Conservation (phyloP, 2,113 vertebrate species). For the Varanus salvator region DNA sequence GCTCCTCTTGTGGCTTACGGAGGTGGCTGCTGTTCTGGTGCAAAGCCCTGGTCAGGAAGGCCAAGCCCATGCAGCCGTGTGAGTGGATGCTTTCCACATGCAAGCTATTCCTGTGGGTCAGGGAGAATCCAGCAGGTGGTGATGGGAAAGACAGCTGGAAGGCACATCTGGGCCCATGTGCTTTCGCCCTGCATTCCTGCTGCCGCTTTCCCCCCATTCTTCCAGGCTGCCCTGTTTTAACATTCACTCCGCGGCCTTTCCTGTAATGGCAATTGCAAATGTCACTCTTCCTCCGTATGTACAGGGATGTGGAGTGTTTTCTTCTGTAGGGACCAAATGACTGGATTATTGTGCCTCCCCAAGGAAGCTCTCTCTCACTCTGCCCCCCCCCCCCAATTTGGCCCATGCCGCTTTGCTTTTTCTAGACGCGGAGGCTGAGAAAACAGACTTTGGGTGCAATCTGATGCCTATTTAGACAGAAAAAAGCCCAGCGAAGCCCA, state of each 20-base stretch:
- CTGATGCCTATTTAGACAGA: too few relatives aligned
- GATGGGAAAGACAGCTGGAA: conserved; percentile 42
- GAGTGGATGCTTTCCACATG: not conserved
- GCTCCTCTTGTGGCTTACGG: not conserved
- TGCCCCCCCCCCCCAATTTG: fast-evolving
- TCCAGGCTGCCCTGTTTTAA: not conserved
- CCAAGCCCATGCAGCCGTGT: conserved; percentile 31
- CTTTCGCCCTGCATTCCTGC: conserved; percentile 10
- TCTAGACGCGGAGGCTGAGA: conserved; percentile 21
- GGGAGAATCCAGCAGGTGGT: conserved; percentile 43
- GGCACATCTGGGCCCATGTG: conserved; percentile 37
- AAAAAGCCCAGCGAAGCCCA: too few relatives aligned
- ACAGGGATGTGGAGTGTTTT: conserved; percentile 23
- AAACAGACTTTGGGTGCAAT: conserved; percentile 17
- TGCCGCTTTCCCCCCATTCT: not conserved
- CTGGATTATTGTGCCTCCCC: conserved; percentile 16
- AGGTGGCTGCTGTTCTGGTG: too few relatives aligned
- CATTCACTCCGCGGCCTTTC: not conserved
- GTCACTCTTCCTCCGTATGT: not conserved
- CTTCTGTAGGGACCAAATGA: conserved; percentile 29
- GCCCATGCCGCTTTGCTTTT: not conserved
- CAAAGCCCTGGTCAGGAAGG: conserved; percentile 35
- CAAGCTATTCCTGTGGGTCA: not conserved
- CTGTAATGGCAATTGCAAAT: not conserved
- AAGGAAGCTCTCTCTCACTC: fast-evolving